Evolutionary conservation across 2,797 vertebrate genomes (phyloP).

Genomic region (Muscicapa striata): DNA sequence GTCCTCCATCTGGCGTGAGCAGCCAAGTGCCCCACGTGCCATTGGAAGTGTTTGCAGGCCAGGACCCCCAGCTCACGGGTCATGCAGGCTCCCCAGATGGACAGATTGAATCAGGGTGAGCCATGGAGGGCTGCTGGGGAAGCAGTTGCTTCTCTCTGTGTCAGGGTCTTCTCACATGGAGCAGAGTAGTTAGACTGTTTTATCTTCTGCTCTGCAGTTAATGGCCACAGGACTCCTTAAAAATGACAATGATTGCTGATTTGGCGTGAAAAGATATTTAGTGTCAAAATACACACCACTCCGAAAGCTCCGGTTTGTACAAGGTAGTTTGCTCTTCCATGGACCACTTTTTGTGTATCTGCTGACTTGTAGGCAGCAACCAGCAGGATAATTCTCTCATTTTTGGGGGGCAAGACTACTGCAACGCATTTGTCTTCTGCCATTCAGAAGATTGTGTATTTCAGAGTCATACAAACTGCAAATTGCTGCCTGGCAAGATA

Average conservation of each 20-base stretch:
- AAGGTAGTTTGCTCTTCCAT: neutral
- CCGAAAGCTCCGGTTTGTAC: neutral
- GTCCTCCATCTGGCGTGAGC: neutral
- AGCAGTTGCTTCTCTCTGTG: neutral
- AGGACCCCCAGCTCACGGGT: accelerated
- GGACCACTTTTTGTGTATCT: neutral
- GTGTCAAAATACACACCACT: neutral
- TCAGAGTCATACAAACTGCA: neutral
- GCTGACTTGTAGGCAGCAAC: neutral
- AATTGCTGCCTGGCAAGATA: neutral
- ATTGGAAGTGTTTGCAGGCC: neutral
- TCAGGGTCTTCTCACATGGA: neutral
- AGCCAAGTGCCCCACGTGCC: neutral
- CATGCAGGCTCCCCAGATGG: constrained; percentile 10
- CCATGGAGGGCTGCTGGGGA: accelerated
- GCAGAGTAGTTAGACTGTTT: neutral
- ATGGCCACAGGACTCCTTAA: neutral
- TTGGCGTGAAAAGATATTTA: neutral
- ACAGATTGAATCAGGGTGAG: neutral
- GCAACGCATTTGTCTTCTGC: neutral
- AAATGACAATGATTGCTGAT: neutral
- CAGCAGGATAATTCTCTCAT: neutral
- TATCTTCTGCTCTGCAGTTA: neutral
- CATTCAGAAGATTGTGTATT: accelerated
- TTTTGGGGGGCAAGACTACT: accelerated